Percentiles rank a stretch among this genome's conserved stretches.
Conservation (phyloP, 1,140 invertebrate genomes). For the Calliopsis andreniformis region DNA sequence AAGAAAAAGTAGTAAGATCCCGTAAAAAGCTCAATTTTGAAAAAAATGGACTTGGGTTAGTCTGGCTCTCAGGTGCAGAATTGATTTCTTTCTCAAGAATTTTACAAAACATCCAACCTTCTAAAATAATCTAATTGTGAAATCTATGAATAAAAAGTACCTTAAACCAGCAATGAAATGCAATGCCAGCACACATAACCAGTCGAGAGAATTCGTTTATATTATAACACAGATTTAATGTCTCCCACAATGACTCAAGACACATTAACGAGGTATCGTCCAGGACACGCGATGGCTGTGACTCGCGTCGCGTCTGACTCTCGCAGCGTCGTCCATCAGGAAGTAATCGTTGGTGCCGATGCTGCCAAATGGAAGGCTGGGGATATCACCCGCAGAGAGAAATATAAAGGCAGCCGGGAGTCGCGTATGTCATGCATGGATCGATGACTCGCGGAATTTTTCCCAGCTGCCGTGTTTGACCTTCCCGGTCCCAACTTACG, state of each 20-base stretch:
- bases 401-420: slow-evolving; percentile 20
- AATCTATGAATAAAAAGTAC: no score
- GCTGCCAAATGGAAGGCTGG: slow-evolving; percentile 30
- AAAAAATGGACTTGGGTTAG: no score
- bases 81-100: no score
- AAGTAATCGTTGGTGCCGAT: slow-evolving; percentile 29
- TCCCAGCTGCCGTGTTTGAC: slow-evolving; percentile 13
- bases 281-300: not conserved
- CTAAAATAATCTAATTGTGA: no score
- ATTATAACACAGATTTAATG: not conserved
- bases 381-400: slow-evolving; percentile 32
- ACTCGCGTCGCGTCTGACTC: slow-evolving; percentile 3
- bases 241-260: not conserved
- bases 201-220: no score
- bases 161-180: no score
- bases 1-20: no score
- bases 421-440: slow-evolving; percentile 23
- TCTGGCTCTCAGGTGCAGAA: no score
- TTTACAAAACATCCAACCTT: no score
- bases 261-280: slow-evolving; percentile 3
- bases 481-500: slow-evolving; percentile 17
- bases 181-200: no score
- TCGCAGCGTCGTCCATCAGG: slow-evolving; percentile 20
- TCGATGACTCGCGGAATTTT: slow-evolving; percentile 28
- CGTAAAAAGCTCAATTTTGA: no score